Base-by-base conservation (phyloP, 2,797 vertebrate genomes). In the Myotis pilosus region DNA sequence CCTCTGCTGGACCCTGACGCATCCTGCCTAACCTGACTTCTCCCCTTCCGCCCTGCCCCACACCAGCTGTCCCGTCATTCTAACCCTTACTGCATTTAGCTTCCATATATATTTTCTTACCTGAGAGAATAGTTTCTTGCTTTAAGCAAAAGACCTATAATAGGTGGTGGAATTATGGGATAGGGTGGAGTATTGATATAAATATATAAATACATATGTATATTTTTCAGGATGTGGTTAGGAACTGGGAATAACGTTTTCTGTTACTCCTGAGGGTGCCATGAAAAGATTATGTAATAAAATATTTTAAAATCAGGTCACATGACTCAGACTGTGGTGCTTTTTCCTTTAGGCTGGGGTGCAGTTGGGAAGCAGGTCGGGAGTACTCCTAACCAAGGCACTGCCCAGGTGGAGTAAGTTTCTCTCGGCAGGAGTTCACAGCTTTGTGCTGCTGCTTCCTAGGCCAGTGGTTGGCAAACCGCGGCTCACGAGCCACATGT, bases 41-140 rank as follows among this genome's bases (percentile, higher is more conserved):
- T 92, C 49, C 91, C 96, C 83, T 79, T 64, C 69, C 16, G 23
- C 93, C 95, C 68, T 33, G 53, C 51, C 84, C 93, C 87, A 11
- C 1, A 0, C 89, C 3, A 89, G 95, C 98, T 94, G 86, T 91
- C 96, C 96, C 97, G 94, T 97, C 97, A 97, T 96, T 98, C 97
- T 98, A 98, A 99, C 98, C 98, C 97, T 98, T 99, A 98, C 98
- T 99, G 98, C 98, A 98, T 99, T 99, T 99, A 99, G 98, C 98
- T 98, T 98, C 98, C 97, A 98, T 98, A 98, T 98, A 98, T 99
- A 99, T 99, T 99, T 99, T 99, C 99, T 98, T 99, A 99, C 98
- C 97, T 98, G 98, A 98, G 97, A 98, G 97, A 98, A 97, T 98
- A 98, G 97, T 98, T 98, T 98, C 97, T 97, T 98, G 98, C 98